Percentiles rank a stretch among this genome's conserved stretches.
These are phyloP conservation scores for Mnemiopsis leidyi DNA, from an alignment of 37 sponge, comb jelly and placozoan genomes.

Conservation along the genomic window DNA sequence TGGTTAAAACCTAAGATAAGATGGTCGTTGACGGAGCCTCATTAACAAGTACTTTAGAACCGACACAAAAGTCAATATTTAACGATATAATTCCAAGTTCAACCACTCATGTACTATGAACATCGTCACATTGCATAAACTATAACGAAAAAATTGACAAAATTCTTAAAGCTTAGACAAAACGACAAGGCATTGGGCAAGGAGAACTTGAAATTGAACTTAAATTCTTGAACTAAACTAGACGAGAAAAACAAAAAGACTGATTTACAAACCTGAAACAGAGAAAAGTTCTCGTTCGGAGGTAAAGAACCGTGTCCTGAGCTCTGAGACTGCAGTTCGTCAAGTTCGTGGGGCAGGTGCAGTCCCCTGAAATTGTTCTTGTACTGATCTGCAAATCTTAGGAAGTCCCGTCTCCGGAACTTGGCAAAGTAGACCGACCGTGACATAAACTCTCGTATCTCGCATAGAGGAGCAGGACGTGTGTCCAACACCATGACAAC, in stretches of 20 bases:
- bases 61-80: too few species aligned
- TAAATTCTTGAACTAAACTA: too few species aligned
- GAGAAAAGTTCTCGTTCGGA: not conserved
- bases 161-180: too few species aligned
- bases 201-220: too few species aligned
- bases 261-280: constrained; percentile 1
- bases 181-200: too few species aligned
- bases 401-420: not conserved
- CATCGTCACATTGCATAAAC: too few species aligned
- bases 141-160: too few species aligned
- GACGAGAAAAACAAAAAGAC: not conserved
- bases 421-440: not conserved
- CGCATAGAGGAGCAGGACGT: not conserved
- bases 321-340: not conserved
- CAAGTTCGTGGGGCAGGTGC: not conserved
- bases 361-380: not conserved
- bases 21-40: too few species aligned
- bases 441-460: not conserved
- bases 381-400: not conserved
- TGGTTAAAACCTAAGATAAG: too few species aligned
- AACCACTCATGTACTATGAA: too few species aligned
- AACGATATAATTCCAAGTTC: too few species aligned
- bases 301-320: constrained; percentile 8
- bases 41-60: too few species aligned
- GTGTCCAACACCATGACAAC: not conserved